These are phyloP conservation scores for Dryomyza anilis DNA, from an alignment of 2,888 invertebrate species.

Conservation along the genomic window DNA sequence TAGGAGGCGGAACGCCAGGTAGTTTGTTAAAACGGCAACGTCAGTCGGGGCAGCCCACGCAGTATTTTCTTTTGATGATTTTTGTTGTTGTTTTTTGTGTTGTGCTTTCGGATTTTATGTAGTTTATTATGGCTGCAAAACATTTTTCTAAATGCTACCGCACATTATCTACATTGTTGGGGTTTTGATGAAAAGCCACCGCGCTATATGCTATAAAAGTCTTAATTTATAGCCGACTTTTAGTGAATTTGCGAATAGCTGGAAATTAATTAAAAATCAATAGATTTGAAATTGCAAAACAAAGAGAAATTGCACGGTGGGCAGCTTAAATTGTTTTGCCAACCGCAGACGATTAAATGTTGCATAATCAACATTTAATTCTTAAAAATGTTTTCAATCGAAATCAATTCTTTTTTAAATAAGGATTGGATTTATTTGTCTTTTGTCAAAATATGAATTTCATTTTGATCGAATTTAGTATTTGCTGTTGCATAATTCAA, in stretches of 20 bases:
- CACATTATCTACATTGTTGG: background rate
- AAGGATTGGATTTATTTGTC: background rate
- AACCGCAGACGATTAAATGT: background rate
- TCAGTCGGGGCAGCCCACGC: background rate
- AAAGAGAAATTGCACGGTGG: background rate
- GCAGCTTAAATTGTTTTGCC: background rate
- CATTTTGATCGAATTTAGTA: too few relatives aligned
- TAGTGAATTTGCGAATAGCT: background rate
- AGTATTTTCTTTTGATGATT: background rate
- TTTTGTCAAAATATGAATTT: too few relatives aligned
- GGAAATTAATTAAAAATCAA: conserved; percentile 4
- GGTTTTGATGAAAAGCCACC: background rate
- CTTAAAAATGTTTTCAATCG: background rate
- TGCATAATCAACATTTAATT: background rate
- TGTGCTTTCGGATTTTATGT: background rate
- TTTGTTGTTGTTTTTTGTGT: background rate
- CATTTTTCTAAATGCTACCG: too few relatives aligned
- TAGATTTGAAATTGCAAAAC: background rate
- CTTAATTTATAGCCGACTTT: background rate
- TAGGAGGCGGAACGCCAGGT: background rate
- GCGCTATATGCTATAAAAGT: background rate
- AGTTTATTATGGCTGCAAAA: background rate
- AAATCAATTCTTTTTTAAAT: background rate
- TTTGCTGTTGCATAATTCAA: background rate
- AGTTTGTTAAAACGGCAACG: background rate